Evolutionary conservation across 2,888 invertebrate species (phyloP), one percentile per base, ranked within the genome.

Genomic region (Tolmerus cingulatus): DNA sequence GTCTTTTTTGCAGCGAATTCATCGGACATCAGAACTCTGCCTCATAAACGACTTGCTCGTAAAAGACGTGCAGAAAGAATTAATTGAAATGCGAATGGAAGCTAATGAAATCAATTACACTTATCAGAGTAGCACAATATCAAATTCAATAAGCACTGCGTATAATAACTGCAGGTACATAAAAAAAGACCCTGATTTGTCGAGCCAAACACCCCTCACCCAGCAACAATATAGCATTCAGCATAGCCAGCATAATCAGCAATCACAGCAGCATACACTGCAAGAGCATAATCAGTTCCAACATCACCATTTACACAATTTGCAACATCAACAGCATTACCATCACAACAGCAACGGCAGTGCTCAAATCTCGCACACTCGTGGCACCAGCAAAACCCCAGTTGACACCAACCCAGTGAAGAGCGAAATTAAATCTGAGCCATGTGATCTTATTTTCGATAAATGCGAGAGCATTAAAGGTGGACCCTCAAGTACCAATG

Each of bases 11-110:
- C 92, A 96, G 96, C 93, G 95, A 85, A 94, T 94, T 90, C 95
- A 95, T 87, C 94, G 95, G 89, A 96, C 96, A 0, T 95, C 96
- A 0, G 97, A 97, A 91, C 91, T 95, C 87, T 95, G 96, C 93
- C 96, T 96, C 95, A 93, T 97, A 88, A 95, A 96, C 90, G 94
- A 96, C 87, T 94, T 96, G 92, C 95, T 96, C 91, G 94, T 96
- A 77, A 94, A 95, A 23, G 96, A 97, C 90, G 95, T 97, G 88
- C 95, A 95, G 89, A 94, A 93, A 88, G 94, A 95, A 87, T 92
- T 96, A 77, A 94, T 94, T 86, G 94, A 94, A 90, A 92, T 95
- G 89, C 93, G 94, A 78, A 94, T 94, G 86, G 94, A 95, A 89
- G 92, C 88, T 8, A 89, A 23, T 84, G 89, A 88, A 87, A 9